Conservation (phyloP, 2,797 vertebrate genomes). For the Alectoris magna region DNA sequence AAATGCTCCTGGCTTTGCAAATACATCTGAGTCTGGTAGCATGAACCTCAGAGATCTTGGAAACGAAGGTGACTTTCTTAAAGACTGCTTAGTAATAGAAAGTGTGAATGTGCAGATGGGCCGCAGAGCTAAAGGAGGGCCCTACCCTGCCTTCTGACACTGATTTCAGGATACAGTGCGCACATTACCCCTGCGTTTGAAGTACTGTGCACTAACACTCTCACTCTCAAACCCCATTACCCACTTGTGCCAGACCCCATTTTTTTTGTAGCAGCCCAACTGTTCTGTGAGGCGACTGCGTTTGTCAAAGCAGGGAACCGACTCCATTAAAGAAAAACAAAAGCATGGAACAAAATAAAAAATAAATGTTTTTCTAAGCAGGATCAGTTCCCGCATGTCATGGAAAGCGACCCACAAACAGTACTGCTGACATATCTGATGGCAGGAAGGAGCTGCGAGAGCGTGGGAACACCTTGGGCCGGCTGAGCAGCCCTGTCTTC, state of each 20-base stretch:
- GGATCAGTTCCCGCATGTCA: conserved; percentile 44
- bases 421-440: conserved; percentile 63
- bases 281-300: background rate
- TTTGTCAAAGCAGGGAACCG: background rate
- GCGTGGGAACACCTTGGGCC: conserved; percentile 71
- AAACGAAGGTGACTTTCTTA: background rate
- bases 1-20: background rate
- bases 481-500: conserved; percentile 26
- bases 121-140: background rate
- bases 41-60: background rate
- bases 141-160: background rate
- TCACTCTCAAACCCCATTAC: background rate
- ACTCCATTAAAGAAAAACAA: background rate
- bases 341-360: background rate
- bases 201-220: background rate
- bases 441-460: conserved; percentile 66
- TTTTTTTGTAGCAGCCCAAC: conserved; percentile 1
- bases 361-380: conserved; percentile 26
- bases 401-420: conserved; percentile 55
- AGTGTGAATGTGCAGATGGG: background rate
- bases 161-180: background rate
- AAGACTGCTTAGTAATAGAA: background rate
- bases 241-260: background rate
- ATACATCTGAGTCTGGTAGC: background rate
- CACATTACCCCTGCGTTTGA: background rate